These are phyloP conservation scores for Diplodus sargus DNA, from an alignment of 2,797 vertebrate genomes.

Conservation along the genomic window DNA sequence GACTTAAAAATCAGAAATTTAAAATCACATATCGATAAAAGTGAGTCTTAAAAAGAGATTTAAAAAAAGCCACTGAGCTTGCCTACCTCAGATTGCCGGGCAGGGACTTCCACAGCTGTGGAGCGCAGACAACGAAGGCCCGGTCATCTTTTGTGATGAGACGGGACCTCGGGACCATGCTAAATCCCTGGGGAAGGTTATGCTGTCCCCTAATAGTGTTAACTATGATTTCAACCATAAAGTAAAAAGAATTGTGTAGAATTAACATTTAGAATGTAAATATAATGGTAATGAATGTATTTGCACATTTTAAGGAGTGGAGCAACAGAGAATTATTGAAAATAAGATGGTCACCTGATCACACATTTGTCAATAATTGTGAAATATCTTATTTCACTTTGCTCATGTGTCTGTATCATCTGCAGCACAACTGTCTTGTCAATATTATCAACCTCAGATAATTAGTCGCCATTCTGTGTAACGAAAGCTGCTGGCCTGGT, in stretches of 20 bases:
- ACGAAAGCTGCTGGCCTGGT: slow-evolving; percentile 72
- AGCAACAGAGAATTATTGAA: slow-evolving; percentile 2
- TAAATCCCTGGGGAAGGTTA: too few relatives aligned
- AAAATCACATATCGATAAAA: too few relatives aligned
- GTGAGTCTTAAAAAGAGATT: too few relatives aligned
- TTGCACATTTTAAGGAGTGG: neutral
- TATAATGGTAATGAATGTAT: neutral
- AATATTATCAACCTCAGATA: slow-evolving; percentile 72
- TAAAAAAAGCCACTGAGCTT: too few relatives aligned
- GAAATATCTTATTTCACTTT: slow-evolving; percentile 56
- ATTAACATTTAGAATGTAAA: neutral
- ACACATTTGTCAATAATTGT: slow-evolving; percentile 30
- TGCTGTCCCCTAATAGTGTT: too few relatives aligned
- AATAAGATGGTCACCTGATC: slow-evolving; percentile 1
- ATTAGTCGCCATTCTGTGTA: slow-evolving; percentile 80
- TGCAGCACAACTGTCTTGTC: slow-evolving; percentile 66
- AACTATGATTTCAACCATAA: neutral
- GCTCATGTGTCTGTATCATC: slow-evolving; percentile 67
- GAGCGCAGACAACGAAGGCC: too few relatives aligned
- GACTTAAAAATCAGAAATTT: too few relatives aligned
- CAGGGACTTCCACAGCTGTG: too few relatives aligned
- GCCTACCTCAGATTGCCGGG: too few relatives aligned
- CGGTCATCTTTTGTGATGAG: too few relatives aligned
- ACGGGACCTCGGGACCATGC: too few relatives aligned
- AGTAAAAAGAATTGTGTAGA: neutral